Conservation (phyloP, 2,113 vertebrate genomes). For the Oncorhynchus keta region DNA sequence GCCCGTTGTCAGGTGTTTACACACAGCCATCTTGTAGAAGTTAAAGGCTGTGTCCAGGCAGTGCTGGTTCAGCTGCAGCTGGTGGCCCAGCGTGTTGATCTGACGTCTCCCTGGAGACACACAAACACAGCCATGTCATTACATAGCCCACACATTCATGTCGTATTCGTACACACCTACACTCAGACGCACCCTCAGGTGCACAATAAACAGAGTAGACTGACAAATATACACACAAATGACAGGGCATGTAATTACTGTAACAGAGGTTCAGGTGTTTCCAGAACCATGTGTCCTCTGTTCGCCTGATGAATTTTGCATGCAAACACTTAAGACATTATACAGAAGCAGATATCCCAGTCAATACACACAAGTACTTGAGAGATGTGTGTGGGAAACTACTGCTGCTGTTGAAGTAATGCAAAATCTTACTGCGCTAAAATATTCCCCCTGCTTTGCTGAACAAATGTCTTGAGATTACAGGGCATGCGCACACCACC, state of each 20-base stretch:
- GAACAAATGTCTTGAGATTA: not conserved
- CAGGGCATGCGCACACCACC: not conserved
- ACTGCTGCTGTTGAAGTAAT: conserved; percentile 19
- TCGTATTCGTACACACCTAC: conserved; percentile 10
- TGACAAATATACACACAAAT: not conserved
- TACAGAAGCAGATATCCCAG: too few relatives aligned
- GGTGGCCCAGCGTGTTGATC: conserved; percentile 89
- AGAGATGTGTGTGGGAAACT: too few relatives aligned
- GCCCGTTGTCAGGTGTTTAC: conserved; percentile 85
- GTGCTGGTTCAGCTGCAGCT: conserved; percentile 93
- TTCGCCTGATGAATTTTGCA: conserved; percentile 9
- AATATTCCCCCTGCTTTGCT: not conserved
- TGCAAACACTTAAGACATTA: not conserved
- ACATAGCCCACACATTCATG: not conserved
- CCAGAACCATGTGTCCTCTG: not conserved
- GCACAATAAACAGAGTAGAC: not conserved
- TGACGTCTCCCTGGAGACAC: conserved; percentile 78
- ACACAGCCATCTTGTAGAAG: conserved; percentile 98
- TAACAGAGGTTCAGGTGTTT: not conserved
- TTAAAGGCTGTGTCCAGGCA: conserved; percentile 95
- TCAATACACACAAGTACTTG: conserved; percentile 24
- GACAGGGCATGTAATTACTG: not conserved
- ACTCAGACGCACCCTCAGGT: not conserved
- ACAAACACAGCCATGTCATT: conserved; percentile 5
- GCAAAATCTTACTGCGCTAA: conserved; percentile 21